A percentile compares a stretch with the other conserved stretches of the same genome.
Conservation (phyloP, 2,113 vertebrate genomes). For the Alces alces region DNA sequence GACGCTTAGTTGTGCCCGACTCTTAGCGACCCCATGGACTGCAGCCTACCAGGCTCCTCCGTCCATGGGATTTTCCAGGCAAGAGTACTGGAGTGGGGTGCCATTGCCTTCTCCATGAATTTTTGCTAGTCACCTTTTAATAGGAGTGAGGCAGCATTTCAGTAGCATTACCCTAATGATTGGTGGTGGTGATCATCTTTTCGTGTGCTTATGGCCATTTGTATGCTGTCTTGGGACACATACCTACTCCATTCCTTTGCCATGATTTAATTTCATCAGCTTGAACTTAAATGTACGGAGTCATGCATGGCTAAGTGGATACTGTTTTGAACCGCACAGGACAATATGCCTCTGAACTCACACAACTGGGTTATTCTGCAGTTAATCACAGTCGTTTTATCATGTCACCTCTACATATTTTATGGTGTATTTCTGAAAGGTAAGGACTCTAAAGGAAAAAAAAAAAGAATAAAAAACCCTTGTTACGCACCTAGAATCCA, state of each 20-base stretch:
- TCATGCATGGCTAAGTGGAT: background rate
- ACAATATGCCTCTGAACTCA: background rate
- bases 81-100: no score
- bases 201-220: background rate
- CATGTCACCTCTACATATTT: background rate
- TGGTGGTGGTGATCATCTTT: background rate
- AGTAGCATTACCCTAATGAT: background rate
- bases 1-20: no score
- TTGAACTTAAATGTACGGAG: background rate
- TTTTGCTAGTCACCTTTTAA: background rate
- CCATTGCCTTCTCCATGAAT: no score
- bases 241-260: background rate
- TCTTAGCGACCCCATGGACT: no score
- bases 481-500: background rate
- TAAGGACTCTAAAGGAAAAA: background rate
- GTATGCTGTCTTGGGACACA: background rate
- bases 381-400: background rate
- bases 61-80: no score
- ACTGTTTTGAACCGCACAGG: fast-evolving
- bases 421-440: background rate
- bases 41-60: no score
- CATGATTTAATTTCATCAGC: background rate
- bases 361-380: background rate
- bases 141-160: background rate
- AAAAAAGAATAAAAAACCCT: background rate